phyloP scores from a whole-genome alignment of 1,140 invertebrate species.

The Latrodectus geometricus region DNA sequence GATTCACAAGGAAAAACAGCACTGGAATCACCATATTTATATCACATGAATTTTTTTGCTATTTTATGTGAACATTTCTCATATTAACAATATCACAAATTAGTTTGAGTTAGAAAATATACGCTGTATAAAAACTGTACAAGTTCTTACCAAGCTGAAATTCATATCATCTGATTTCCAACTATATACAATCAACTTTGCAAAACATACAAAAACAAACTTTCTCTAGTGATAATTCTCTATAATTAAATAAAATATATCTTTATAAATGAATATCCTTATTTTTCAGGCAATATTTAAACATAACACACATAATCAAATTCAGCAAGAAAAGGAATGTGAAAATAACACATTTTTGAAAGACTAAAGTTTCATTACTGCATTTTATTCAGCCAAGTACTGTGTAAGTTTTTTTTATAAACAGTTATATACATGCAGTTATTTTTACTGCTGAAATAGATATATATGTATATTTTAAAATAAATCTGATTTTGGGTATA shows the following conservation, averaged over 20 bases:
- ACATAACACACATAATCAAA: too few species aligned
- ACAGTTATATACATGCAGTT: too few species aligned
- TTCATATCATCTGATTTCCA: slow-evolving; percentile 28
- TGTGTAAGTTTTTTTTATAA: too few species aligned
- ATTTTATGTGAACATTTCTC: slow-evolving; percentile 57
- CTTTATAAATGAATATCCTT: neutral
- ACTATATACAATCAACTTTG: slow-evolving; percentile 58
- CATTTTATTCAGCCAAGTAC: too few species aligned
- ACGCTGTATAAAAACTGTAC: slow-evolving; percentile 62
- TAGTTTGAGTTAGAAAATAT: slow-evolving; percentile 63
- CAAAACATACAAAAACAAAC: slow-evolving; percentile 10
- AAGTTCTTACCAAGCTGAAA: slow-evolving; percentile 46
- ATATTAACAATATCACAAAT: slow-evolving; percentile 63
- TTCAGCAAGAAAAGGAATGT: too few species aligned
- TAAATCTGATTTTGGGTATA: too few species aligned
- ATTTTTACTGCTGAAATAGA: too few species aligned
- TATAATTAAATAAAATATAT: neutral
- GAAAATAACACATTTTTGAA: too few species aligned
- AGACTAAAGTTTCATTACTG: too few species aligned
- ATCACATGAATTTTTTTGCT: slow-evolving; percentile 59
- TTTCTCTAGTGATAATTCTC: neutral
- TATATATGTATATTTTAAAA: too few species aligned
- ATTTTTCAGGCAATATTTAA: too few species aligned
- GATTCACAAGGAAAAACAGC: slow-evolving; percentile 57
- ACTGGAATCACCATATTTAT: slow-evolving; percentile 62